These are phyloP conservation scores for Leucoptera coffeella DNA, from an alignment of 2,888 invertebrate genomes.

Conservation along the genomic window DNA sequence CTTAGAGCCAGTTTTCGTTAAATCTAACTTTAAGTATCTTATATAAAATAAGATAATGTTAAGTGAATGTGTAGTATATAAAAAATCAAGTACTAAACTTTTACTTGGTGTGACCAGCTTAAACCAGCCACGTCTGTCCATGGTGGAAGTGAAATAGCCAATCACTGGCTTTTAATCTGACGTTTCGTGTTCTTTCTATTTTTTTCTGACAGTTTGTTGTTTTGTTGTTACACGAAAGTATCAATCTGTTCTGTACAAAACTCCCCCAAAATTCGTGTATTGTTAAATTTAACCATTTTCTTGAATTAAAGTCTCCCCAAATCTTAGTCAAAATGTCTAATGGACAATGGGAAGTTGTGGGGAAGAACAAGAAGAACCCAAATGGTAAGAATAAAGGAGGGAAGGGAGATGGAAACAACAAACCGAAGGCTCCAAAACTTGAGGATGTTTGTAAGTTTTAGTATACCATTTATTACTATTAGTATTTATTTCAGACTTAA, in stretches of 20 bases:
- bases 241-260: too few species aligned
- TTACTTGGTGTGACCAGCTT: too few species aligned
- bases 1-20: too few species aligned
- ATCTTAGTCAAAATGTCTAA: constrained; percentile 25
- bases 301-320: constrained; percentile 5
- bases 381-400: constrained; percentile 35
- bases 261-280: too few species aligned
- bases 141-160: constrained; percentile 35
- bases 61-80: too few species aligned
- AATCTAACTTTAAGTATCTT: too few species aligned
- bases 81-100: too few species aligned
- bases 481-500: too few species aligned
- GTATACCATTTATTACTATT: too few species aligned
- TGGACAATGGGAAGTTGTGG: constrained; percentile 67
- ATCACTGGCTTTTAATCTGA: constrained; percentile 10
- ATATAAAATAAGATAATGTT: too few species aligned
- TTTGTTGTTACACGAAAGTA: too few species aligned
- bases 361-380: constrained; percentile 59
- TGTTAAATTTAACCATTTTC: constrained; percentile 13
- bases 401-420: constrained; percentile 58
- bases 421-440: constrained; percentile 64
- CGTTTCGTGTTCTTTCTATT: too few species aligned
- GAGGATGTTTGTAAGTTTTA: constrained; percentile 67
- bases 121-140: constrained; percentile 48
- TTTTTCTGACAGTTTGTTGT: constrained; percentile 10